Percentiles rank a stretch among this genome's conserved stretches.
Conservation (phyloP, 2,113 vertebrate species). For the Amphiprion ocellaris region DNA sequence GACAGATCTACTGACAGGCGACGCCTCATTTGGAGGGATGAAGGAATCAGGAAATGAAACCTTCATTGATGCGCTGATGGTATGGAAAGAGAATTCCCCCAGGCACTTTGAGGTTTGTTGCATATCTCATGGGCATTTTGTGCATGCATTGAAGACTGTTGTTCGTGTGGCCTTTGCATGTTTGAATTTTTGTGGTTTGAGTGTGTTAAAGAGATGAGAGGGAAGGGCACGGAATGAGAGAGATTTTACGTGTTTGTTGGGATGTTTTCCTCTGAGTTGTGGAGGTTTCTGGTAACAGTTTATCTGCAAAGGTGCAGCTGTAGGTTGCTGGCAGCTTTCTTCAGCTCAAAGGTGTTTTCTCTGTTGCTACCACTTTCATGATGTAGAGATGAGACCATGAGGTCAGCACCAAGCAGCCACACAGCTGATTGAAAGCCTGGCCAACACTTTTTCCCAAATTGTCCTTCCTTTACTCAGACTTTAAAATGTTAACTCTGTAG, state of each 20-base stretch:
- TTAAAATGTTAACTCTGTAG: slow-evolving; percentile 45
- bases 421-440: slow-evolving; percentile 32
- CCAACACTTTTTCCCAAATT: slow-evolving; percentile 8
- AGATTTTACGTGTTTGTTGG: slow-evolving; percentile 24
- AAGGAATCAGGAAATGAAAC: slow-evolving; percentile 83
- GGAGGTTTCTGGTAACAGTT: slow-evolving; percentile 57
- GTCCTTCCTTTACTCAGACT: slow-evolving; percentile 8
- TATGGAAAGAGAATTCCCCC: slow-evolving; percentile 75
- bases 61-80: slow-evolving; percentile 79
- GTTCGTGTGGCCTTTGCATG: slow-evolving; percentile 45
- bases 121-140: slow-evolving; percentile 60
- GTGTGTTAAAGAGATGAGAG: slow-evolving; percentile 1
- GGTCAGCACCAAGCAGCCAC: slow-evolving; percentile 43
- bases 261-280: slow-evolving; percentile 34
- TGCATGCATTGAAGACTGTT: slow-evolving; percentile 31
- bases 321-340: slow-evolving; percentile 53
- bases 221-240: not conserved
- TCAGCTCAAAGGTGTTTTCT: slow-evolving; percentile 59
- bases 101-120: slow-evolving; percentile 46
- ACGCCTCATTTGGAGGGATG: slow-evolving; percentile 82
- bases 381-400: slow-evolving; percentile 54
- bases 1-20: slow-evolving; percentile 79
- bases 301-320: slow-evolving; percentile 81
- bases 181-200: slow-evolving; percentile 32
- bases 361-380: slow-evolving; percentile 59